phyloP scores from a whole-genome alignment of 35 echinoderm and acorn worm species.

The Chiridota heheva region DNA sequence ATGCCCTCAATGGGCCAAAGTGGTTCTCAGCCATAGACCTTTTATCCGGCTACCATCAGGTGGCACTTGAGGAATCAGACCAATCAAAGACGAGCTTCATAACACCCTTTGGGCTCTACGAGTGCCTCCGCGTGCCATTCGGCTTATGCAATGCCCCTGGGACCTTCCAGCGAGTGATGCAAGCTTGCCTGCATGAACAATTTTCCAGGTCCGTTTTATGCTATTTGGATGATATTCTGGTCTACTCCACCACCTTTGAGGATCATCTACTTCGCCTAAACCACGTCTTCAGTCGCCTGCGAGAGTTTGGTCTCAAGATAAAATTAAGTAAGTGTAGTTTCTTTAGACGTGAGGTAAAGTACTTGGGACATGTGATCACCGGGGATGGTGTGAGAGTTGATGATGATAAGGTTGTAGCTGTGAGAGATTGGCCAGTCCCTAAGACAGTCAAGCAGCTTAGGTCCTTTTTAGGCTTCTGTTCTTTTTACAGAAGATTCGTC shows the following conservation, averaged over 20 bases:
- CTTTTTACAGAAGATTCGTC: constrained; percentile 48
- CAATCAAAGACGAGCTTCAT: constrained; percentile 56
- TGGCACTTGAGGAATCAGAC: constrained; percentile 32
- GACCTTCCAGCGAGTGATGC: constrained; percentile 62
- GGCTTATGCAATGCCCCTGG: constrained; percentile 37
- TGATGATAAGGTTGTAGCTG: background rate
- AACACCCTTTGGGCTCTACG: constrained; percentile 38
- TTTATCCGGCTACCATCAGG: constrained; percentile 50
- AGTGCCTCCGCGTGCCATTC: constrained; percentile 51
- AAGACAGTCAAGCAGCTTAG: constrained; percentile 25
- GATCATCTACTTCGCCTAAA: constrained; percentile 35
- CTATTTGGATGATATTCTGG: constrained; percentile 47
- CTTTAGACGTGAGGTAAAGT: constrained; percentile 13
- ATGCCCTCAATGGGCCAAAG: constrained; percentile 50
- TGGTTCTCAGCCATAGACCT: constrained; percentile 54
- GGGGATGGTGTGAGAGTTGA: constrained; percentile 38
- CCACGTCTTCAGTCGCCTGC: constrained; percentile 36
- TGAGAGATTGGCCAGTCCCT: constrained; percentile 32
- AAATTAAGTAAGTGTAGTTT: constrained; percentile 46
- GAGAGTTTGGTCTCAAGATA: constrained; percentile 49
- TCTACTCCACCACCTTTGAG: constrained; percentile 27
- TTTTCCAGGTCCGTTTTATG: constrained; percentile 20
- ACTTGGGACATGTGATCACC: constrained; percentile 53
- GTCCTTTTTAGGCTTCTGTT: constrained; percentile 44
- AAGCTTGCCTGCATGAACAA: constrained; percentile 37